A percentile compares a stretch with the other conserved stretches of the same genome.
Evolutionary conservation across 2,888 invertebrate species (phyloP).

Genomic region (Apamea epomidion): DNA sequence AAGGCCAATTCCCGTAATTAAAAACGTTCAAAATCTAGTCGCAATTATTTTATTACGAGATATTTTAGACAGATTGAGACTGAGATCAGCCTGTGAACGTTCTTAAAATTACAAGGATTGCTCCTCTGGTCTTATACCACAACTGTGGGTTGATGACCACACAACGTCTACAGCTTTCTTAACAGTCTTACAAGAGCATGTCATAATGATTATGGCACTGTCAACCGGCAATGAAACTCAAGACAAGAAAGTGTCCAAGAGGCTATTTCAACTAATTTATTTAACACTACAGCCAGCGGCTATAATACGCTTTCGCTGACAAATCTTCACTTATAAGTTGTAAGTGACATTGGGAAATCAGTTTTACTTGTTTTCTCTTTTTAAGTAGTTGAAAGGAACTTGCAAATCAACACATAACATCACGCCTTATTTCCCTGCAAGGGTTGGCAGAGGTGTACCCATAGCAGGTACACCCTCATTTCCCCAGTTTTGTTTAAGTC

Average conservation of each 20-base stretch:
- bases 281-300: constrained; percentile 35
- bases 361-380: constrained; percentile 53
- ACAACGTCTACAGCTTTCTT: constrained; percentile 35
- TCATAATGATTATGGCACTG: constrained; percentile 50
- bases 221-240: constrained; percentile 21
- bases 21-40: too few relatives aligned
- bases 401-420: neutral
- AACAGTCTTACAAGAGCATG: constrained; percentile 36
- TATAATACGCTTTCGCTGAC: constrained; percentile 52
- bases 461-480: too few relatives aligned
- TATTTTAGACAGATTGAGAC: too few relatives aligned
- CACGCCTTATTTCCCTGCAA: neutral
- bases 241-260: constrained; percentile 47
- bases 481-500: too few relatives aligned
- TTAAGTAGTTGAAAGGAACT: neutral
- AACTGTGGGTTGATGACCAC: constrained; percentile 6
- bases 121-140: neutral
- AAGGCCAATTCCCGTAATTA: too few relatives aligned
- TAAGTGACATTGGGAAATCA: constrained; percentile 34
- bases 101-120: too few relatives aligned
- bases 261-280: constrained; percentile 48
- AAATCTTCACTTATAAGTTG: constrained; percentile 39
- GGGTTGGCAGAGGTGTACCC: neutral
- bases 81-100: too few relatives aligned
- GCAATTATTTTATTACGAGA: too few relatives aligned